A percentile compares a stretch with the other conserved stretches of the same genome.
Evolutionary conservation across 2,888 invertebrate species (phyloP).

Genomic region (Synergus gifuensis): DNA sequence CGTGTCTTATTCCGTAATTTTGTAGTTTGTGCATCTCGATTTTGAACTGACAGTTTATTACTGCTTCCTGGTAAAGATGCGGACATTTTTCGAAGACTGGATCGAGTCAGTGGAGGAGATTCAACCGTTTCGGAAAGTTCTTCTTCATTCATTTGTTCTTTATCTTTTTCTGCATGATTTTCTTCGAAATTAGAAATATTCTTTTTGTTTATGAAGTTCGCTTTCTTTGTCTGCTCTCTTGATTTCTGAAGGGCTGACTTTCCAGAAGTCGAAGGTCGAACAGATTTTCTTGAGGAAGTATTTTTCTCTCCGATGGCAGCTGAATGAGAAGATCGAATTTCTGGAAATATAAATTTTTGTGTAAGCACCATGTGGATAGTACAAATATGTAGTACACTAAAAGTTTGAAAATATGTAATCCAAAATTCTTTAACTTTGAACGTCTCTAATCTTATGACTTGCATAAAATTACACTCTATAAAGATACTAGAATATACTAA

Average conservation of each 20-base stretch:
- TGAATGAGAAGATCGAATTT: neutral
- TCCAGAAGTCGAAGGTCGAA: neutral
- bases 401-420: neutral
- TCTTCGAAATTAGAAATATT: neutral
- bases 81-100: neutral
- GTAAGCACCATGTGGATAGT: too few relatives aligned
- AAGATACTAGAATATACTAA: too few relatives aligned
- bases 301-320: neutral
- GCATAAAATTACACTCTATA: too few relatives aligned
- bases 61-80: neutral
- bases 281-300: neutral
- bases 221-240: neutral
- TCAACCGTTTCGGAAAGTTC: neutral
- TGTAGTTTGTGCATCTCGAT: neutral
- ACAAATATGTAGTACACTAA: too few relatives aligned
- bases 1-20: constrained; percentile 3
- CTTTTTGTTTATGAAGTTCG: neutral
- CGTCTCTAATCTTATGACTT: too few relatives aligned
- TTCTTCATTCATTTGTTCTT: neutral
- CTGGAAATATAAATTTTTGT: neutral
- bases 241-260: neutral
- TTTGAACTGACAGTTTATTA: neutral
- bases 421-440: too few relatives aligned
- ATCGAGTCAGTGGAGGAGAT: neutral
- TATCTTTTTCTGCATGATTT: neutral